phyloP scores from a whole-genome alignment of 2,113 vertebrate species.

The Pseudolaguvia tuberculata region DNA sequence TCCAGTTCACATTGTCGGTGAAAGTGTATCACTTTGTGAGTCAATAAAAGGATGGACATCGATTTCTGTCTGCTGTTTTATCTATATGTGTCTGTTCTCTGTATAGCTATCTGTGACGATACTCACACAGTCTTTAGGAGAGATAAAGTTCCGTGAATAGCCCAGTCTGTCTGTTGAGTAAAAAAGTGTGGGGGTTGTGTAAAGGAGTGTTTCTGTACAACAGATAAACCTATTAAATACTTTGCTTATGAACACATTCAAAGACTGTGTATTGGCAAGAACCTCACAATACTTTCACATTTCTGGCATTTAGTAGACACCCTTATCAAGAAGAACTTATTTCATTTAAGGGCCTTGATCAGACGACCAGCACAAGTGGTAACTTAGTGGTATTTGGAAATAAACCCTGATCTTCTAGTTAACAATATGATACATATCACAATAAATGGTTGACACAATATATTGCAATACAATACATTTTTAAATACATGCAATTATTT shows the following conservation, averaged over 20 bases:
- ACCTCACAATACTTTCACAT: no score
- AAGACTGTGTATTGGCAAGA: no score
- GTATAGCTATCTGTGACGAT: conserved; percentile 50
- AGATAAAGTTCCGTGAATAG: conserved; percentile 66
- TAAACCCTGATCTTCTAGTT: no score
- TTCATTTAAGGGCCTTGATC: no score
- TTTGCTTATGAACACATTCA: conserved; percentile 1
- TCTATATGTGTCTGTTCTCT: conserved; percentile 53
- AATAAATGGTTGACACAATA: no score
- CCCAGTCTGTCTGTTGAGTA: conserved; percentile 62
- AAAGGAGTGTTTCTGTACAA: conserved; percentile 49
- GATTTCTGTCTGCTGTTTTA: conserved; percentile 47
- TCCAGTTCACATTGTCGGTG: conserved; percentile 15
- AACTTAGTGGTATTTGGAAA: no score
- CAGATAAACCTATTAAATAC: conserved; percentile 10
- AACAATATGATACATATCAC: no score
- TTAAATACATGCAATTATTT: no score
- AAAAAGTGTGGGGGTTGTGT: conserved; percentile 50
- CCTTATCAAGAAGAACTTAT: no score
- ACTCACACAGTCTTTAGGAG: conserved; percentile 54
- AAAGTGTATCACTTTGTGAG: conserved; percentile 31
- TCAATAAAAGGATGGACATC: conserved; percentile 43
- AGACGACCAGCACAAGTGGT: no score
- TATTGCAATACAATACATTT: no score
- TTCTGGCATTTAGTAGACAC: no score